Evolutionary conservation across 2,797 vertebrate species (phyloP).

Genomic region (Limosa lapponica): DNA sequence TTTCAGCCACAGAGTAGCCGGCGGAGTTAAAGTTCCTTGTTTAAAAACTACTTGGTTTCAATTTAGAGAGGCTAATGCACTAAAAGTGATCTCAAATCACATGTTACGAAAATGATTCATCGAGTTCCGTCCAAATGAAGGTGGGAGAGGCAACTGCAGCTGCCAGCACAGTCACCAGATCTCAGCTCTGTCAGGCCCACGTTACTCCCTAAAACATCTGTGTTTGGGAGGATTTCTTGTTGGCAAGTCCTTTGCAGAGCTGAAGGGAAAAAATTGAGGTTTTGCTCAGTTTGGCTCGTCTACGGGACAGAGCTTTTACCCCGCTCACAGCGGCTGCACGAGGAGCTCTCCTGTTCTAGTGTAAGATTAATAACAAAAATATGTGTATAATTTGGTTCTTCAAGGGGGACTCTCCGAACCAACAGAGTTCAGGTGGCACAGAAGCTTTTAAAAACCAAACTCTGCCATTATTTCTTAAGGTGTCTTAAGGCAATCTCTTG

Average conservation of each 20-base stretch:
- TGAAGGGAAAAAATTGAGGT: neutral
- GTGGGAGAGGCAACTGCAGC: constrained; percentile 32
- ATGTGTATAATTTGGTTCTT: neutral
- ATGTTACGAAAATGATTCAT: constrained; percentile 21
- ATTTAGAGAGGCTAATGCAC: neutral
- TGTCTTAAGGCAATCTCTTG: neutral
- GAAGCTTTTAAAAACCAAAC: neutral
- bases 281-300: neutral
- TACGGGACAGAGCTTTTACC: neutral
- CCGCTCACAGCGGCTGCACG: fast-evolving
- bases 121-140: neutral
- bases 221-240: constrained; percentile 30
- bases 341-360: neutral
- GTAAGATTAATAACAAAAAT: neutral
- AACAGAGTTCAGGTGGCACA: neutral
- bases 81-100: constrained; percentile 7
- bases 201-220: constrained; percentile 51
- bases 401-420: neutral
- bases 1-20: neutral
- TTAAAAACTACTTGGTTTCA: neutral
- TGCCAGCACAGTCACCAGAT: constrained; percentile 59
- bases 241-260: neutral
- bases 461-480: neutral
- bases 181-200: constrained; percentile 43
- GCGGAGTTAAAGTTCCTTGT: neutral